Conservation (phyloP, 2,797 vertebrate species). For the Trachurus trachurus region DNA sequence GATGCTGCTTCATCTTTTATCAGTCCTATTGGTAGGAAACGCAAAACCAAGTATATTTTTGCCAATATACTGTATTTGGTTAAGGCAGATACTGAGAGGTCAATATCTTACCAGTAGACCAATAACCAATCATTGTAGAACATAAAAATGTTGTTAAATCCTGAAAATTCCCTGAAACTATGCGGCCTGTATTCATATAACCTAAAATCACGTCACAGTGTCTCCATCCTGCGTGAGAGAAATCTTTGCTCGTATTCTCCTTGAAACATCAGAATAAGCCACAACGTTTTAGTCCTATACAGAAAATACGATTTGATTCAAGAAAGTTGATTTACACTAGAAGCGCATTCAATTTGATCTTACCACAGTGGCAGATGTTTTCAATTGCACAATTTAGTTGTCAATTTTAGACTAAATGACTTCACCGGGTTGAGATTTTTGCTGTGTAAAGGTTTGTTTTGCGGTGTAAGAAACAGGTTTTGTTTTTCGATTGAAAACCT, state of each 20-base stretch:
- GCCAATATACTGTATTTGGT: neutral
- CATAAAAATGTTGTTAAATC: neutral
- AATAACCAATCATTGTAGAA: neutral
- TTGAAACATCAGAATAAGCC: neutral
- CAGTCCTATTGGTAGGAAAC: neutral
- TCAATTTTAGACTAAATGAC: neutral
- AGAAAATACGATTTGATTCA: neutral
- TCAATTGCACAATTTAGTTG: neutral
- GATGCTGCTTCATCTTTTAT: neutral
- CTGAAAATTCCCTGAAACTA: neutral
- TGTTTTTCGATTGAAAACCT: neutral
- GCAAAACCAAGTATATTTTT: neutral
- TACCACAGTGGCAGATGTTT: neutral
- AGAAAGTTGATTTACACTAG: neutral
- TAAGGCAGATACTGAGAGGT: neutral
- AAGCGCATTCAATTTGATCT: neutral
- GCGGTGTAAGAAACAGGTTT: slow-evolving; percentile 6
- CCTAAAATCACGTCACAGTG: neutral
- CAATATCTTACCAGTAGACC: no score
- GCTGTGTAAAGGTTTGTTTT: neutral
- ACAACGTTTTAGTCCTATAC: no score
- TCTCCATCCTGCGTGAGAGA: neutral
- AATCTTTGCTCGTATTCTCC: neutral
- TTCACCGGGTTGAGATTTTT: neutral
- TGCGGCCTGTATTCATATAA: neutral